These are phyloP conservation scores for Yponomeuta malinellus DNA, from an alignment of 2,888 invertebrate genomes.

Conservation along the genomic window DNA sequence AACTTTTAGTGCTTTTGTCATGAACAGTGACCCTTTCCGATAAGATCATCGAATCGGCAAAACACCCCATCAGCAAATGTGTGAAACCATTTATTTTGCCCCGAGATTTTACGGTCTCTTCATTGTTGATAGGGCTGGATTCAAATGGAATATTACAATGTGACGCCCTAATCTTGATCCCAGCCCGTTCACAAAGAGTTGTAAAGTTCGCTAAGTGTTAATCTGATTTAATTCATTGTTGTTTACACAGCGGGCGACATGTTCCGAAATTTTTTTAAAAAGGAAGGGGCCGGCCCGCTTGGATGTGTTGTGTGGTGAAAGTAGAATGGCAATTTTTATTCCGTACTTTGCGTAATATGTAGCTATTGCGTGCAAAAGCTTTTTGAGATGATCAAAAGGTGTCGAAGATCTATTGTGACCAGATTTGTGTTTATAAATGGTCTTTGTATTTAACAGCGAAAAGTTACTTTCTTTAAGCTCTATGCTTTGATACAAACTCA, in stretches of 20 bases:
- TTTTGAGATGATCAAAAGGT: background rate
- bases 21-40: constrained; percentile 29
- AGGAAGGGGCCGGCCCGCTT: constrained; percentile 1
- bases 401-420: background rate
- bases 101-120: constrained; percentile 43
- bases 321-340: constrained; percentile 10
- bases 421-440: background rate
- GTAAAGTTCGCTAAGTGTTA: constrained; percentile 62
- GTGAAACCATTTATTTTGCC: constrained; percentile 59
- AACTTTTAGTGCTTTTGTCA: constrained; percentile 15
- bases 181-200: constrained; percentile 57
- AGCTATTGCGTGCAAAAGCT: constrained; percentile 10
- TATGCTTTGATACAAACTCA: background rate
- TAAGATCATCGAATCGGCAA: constrained; percentile 35
- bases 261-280: constrained; percentile 42
- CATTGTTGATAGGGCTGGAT: constrained; percentile 50
- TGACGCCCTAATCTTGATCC: constrained; percentile 70
- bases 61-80: constrained; percentile 47
- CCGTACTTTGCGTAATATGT: constrained; percentile 5
- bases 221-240: constrained; percentile 70
- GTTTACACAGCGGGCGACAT: constrained; percentile 57
- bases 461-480: background rate
- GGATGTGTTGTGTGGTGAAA: constrained; percentile 6
- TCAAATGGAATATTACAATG: constrained; percentile 64
- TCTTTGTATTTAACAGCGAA: background rate